phyloP scores from a whole-genome alignment of 2,113 vertebrate species.

The Osmerus mordax region DNA sequence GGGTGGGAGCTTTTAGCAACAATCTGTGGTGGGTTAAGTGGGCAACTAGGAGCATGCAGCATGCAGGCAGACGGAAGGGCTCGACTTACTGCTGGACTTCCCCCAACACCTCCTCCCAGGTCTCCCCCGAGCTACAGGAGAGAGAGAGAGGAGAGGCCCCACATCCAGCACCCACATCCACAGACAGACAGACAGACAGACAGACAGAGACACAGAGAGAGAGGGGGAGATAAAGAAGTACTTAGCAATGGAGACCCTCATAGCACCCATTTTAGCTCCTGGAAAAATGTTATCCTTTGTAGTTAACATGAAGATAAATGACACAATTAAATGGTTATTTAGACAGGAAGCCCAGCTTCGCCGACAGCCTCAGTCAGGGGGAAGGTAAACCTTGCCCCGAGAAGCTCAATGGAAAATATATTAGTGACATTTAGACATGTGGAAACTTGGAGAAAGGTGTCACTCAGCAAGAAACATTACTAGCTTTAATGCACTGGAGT shows the following conservation, averaged over 20 bases:
- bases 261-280: constrained; percentile 30
- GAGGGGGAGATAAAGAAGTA: constrained; percentile 54
- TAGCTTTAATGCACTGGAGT: background rate
- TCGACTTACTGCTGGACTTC: constrained; percentile 98
- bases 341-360: background rate
- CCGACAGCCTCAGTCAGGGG: background rate
- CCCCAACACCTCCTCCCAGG: constrained; percentile 99
- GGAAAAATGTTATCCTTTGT: constrained; percentile 20
- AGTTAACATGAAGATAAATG: background rate
- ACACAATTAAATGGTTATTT: background rate
- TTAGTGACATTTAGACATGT: background rate
- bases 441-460: background rate
- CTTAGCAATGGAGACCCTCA: constrained; percentile 61
- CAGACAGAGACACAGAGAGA: constrained; percentile 33
- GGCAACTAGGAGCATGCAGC: constrained; percentile 37
- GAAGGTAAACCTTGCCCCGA: background rate
- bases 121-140: constrained; percentile 97
- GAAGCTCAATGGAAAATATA: background rate
- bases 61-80: constrained; percentile 61
- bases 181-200: constrained; percentile 38
- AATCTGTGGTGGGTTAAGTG: constrained; percentile 7
- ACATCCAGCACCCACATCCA: constrained; percentile 54
- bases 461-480: background rate
- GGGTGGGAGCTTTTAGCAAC: constrained; percentile 2
- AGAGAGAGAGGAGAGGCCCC: constrained; percentile 58